Evolutionary conservation across 2,797 vertebrate genomes (phyloP), one percentile per base, ranked within the genome.

Genomic region (Menidia menidia): DNA sequence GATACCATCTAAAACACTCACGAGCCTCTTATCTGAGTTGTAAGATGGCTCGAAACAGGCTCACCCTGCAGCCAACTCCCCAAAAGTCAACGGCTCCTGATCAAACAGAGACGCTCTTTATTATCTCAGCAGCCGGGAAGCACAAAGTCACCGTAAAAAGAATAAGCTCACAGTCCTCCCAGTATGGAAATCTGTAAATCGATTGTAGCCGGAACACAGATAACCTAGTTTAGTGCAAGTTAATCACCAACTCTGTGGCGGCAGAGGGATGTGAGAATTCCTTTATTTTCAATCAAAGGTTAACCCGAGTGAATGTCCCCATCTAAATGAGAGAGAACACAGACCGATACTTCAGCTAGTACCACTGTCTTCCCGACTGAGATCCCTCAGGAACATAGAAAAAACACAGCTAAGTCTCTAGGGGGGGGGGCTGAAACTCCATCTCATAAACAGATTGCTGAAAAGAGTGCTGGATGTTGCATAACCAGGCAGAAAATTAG

Each of bases 101-200:
- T 83, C 80, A 88, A 90, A 90, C 79, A 92, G 60, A 64, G 65
- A 54, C 18, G 10, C 35, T 14, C 65, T 77, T 81, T 81, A 82
- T 77, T 31, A 53, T 67, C 39, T 42, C 8, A 58, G 45, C 6
- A n/a, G 11, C 6, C n/a, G 61, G 53, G 47, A 53, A 42, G 33
- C 53, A 43, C 39, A 50, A 64, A 52, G 65, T 68, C 4, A 0
- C n/a, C 11, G n/a, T 55, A 48, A 50, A 47, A 73, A 74, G 70
- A 86, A 5, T 7, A 39, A 39, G 35, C 35, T 39, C 2, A 60
- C 42, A 69, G 75, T 25, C 25, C 25, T 25, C 25, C 25, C 25
- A 25, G 25, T 25, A 25, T 25, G 25, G 25, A 25, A 25, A 25
- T 25, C 25, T 25, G 25, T 55, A 25, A 81, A 85, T 85, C 74